Evolutionary conservation across 2,797 vertebrate species (phyloP), one percentile per base, ranked within the genome.

Genomic region (Acropternis orthonyx): DNA sequence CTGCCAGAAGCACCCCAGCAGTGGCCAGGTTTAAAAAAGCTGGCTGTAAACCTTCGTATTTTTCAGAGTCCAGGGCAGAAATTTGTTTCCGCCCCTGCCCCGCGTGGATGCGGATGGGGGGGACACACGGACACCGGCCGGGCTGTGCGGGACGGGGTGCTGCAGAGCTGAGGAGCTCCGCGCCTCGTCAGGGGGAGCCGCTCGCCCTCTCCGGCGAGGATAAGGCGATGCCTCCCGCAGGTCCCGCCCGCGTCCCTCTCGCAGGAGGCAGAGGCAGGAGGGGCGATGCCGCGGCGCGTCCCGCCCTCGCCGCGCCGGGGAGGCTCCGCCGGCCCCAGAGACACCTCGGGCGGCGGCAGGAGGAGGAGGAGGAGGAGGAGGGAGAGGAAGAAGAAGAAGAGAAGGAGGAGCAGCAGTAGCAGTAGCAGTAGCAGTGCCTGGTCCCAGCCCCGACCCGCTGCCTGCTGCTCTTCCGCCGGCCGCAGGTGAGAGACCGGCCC

Each of bases 71-170:
- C 5, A 1, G 9, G 21, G 13, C 17, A 48, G 46, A 44, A 67
- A 46, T 39, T 30, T 30, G 39, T 36, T 77, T 27, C 23, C 52
- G 1, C 11, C 1, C 4, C 26, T 8, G 8, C 4, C 2, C 9
- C 7, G 41, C 0, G 4, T 1, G 30, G 59, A 3, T 21, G 15
- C 39, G 37, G 37, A 37, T 2, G 3, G 28, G 41, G 28, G 18
- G 6, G 13, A 13, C 11, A 11, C 36, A 1, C 0, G 13, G 39
- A 9, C 36, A 6, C 1, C 1, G 3, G 12, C 32, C 5, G 12
- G 14, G 34, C 62, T 11, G 43, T 19, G 80, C 48, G 37, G 49
- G 44, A 11, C 7, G 1, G 46, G 21, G 8, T 0, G 36, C 71
- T 7, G 48, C 23, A 14, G 17, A 4, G 73, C 37, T 4, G 62